Evolutionary conservation across 2,888 invertebrate species (phyloP), one percentile per base, ranked within the genome.

Genomic region (Coenonympha arcania): DNA sequence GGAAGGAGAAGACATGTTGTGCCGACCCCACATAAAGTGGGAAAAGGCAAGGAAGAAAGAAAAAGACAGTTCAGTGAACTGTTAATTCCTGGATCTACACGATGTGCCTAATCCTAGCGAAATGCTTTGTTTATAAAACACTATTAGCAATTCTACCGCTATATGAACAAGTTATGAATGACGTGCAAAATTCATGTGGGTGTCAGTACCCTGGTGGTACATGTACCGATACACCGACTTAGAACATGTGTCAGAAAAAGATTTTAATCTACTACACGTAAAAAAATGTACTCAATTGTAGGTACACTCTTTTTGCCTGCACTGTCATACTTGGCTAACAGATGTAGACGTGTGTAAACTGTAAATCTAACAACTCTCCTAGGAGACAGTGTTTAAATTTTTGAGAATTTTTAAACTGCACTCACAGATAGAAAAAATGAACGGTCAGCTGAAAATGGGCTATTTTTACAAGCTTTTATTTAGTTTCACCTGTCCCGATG

Each of bases 81-180:
- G 50, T 53, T 58, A 60, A 63, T 63, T 64, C 58, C 63, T 59
- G 64, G 58, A 64, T 60, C 60, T 63, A 48, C 52, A 56, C 51
- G 56, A 57, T 62, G 56, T 56, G 57, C 31, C 53, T 63, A 58
- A 59, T 59, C 56, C 54, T 56, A 56, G 52, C 47, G 52, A 55
- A 59, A 59, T 56, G 51, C 48, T 46, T 51, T 57, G 54, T 62
- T 56, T 56, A 57, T 55, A 48, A 50, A 56, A 48, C 50, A 34
- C 31, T 54, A 48, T 54, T 52, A 62, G 57, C 64, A 59, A 61
- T 61, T 62, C 57, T 60, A 59, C 59, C 60, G 62, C 59, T 60
- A 30, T 63, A 57, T 58, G 61, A 62, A 45, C 34, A 43, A 55
- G 44, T 50, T 45, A 40, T 44, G 36, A 41, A 47, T 52, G 50